phyloP scores from a whole-genome alignment of 2,113 vertebrate genomes.

The Anguilla rostrata region DNA sequence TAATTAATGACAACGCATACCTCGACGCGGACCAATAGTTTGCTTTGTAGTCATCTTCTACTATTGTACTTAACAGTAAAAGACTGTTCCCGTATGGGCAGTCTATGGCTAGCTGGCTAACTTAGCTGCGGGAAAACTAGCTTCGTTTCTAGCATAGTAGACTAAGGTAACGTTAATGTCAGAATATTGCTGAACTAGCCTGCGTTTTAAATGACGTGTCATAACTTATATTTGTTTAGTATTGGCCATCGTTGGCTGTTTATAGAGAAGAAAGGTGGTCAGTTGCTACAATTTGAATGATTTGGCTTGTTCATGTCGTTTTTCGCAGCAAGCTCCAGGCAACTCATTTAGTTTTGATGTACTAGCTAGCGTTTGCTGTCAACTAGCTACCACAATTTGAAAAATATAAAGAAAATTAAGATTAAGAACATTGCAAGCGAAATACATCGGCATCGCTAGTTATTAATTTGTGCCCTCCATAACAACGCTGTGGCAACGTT shows the following conservation, averaged over 20 bases:
- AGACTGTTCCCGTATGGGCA: not conserved
- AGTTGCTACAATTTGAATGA: not conserved
- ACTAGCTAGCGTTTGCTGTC: not conserved
- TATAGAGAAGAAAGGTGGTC: not conserved
- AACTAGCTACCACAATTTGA: not conserved
- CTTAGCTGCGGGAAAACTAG: not conserved
- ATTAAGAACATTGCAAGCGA: not conserved
- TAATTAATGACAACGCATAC: not conserved
- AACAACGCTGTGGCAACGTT: not conserved
- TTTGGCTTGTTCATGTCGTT: not conserved
- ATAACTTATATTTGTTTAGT: not conserved
- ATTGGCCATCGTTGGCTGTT: not conserved
- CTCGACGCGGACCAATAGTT: not conserved
- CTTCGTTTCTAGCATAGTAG: not conserved
- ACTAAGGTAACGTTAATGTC: not conserved
- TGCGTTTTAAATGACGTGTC: not conserved
- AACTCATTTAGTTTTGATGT: not conserved
- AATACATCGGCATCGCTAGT: not conserved
- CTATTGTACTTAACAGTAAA: not conserved
- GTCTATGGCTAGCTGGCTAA: conserved; percentile 1
- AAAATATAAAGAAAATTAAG: not conserved
- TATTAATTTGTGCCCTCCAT: not conserved
- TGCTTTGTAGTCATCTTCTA: not conserved
- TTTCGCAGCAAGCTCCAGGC: not conserved
- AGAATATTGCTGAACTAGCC: not conserved